Conservation (phyloP, 2,113 vertebrate genomes). For the Pardalotus punctatus region DNA sequence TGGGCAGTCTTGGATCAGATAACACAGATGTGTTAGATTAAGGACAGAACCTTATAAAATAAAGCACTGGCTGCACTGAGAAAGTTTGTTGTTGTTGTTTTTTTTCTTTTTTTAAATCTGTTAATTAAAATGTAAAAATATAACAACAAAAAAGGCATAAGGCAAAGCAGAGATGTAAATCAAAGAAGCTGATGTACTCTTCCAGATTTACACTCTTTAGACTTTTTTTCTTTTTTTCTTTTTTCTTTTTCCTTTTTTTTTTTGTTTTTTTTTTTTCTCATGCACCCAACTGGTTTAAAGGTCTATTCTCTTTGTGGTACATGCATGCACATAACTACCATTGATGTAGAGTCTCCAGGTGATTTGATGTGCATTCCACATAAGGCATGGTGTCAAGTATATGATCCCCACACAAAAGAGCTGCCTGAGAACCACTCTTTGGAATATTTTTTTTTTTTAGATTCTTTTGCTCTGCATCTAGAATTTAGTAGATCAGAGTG, state of each 20-base stretch:
- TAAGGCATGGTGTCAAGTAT: slow-evolving; percentile 62
- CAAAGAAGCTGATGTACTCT: not conserved
- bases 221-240: not conserved
- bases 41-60: slow-evolving; percentile 16
- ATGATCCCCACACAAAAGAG: slow-evolving; percentile 53
- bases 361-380: slow-evolving; percentile 70
- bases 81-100: not conserved
- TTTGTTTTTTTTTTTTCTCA: not conserved
- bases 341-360: slow-evolving; percentile 61
- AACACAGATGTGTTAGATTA: slow-evolving; percentile 60
- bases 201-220: not conserved
- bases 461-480: slow-evolving; percentile 27
- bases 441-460: not conserved
- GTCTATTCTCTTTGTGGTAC: slow-evolving; percentile 52
- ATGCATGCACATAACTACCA: slow-evolving; percentile 60
- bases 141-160: not conserved
- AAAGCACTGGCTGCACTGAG: not conserved
- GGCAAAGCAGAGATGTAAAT: not conserved
- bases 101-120: not conserved
- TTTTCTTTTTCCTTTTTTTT: not conserved
- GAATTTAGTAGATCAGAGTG: slow-evolving; percentile 43
- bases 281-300: slow-evolving; percentile 24
- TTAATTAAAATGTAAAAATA: not conserved
- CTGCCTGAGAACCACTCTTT: slow-evolving; percentile 26
- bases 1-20: slow-evolving; percentile 31